Conservation (phyloP, 1,140 invertebrate species). For the Papilio glaucus region DNA sequence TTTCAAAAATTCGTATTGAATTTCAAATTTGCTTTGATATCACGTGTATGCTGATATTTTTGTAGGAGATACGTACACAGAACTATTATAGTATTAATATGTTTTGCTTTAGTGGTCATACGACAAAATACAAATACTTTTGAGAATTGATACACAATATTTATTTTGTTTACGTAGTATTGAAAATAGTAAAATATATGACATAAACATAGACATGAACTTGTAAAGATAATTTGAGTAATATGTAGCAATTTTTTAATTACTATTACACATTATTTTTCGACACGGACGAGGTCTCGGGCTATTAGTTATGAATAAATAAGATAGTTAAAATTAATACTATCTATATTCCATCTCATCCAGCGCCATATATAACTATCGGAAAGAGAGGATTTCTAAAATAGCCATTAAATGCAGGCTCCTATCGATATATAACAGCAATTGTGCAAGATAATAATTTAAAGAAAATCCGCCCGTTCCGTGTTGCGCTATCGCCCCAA, state of each 20-base stretch:
- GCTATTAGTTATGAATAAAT: neutral
- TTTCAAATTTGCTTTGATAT: neutral
- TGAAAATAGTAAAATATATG: too few relatives aligned
- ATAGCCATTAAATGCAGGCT: conserved; percentile 28
- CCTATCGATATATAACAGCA: conserved; percentile 28
- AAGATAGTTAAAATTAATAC: neutral
- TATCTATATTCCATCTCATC: neutral
- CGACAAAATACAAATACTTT: too few relatives aligned
- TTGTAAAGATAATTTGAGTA: too few relatives aligned
- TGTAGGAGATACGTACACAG: neutral
- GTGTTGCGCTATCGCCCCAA: conserved; percentile 25
- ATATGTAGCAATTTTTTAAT: too few relatives aligned
- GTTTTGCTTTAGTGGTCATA: neutral
- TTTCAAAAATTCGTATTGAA: too few relatives aligned
- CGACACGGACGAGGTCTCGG: too few relatives aligned
- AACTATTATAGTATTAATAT: neutral
- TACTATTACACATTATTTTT: too few relatives aligned
- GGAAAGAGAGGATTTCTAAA: conserved; percentile 1
- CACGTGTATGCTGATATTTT: neutral
- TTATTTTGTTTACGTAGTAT: neutral
- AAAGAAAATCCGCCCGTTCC: conserved; percentile 36
- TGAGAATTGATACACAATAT: neutral
- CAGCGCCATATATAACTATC: neutral
- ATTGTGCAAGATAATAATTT: conserved; percentile 29
- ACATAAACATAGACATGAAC: too few relatives aligned